Evolutionary conservation across 1,140 invertebrate species (phyloP).

Genomic region (Euura saliciscinereae): DNA sequence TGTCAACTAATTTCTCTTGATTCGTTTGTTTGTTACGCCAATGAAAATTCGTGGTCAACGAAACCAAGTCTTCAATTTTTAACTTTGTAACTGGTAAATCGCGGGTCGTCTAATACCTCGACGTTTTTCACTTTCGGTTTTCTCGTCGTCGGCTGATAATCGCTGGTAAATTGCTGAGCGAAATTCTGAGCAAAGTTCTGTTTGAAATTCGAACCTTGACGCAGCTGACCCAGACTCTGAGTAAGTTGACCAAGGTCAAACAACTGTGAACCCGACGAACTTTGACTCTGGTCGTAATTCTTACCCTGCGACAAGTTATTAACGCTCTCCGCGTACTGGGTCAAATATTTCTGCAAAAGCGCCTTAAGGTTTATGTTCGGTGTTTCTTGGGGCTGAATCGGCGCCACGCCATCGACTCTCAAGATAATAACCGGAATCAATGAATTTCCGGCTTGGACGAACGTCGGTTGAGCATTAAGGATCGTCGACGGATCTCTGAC

Average conservation of each 20-base stretch:
- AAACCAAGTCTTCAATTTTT: constrained; percentile 17
- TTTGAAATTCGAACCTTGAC: not conserved
- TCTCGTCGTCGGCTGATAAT: constrained; percentile 26
- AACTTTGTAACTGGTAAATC: constrained; percentile 34
- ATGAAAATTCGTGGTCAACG: not conserved
- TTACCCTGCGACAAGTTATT: constrained; percentile 37
- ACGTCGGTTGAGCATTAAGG: constrained; percentile 54
- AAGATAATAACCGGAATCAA: constrained; percentile 57
- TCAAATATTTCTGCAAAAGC: constrained; percentile 51
- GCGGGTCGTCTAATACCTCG: constrained; percentile 51
- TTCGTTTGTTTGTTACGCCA: not conserved
- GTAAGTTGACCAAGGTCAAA: constrained; percentile 44
- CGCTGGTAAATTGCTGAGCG: constrained; percentile 8
- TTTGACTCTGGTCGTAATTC: constrained; percentile 36
- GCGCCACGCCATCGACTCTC: constrained; percentile 50
- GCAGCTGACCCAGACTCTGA: constrained; percentile 30
- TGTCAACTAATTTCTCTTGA: too few species aligned
- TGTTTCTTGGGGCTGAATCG: constrained; percentile 36
- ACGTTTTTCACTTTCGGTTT: constrained; percentile 51
- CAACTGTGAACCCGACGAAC: constrained; percentile 16
- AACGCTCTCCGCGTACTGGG: constrained; percentile 48
- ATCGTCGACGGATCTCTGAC: constrained; percentile 55
- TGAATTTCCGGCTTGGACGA: constrained; percentile 54
- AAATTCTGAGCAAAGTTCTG: constrained; percentile 18
- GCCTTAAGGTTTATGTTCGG: constrained; percentile 54